Evolutionary conservation across 2,113 vertebrate species (phyloP), one percentile per base, ranked within the genome.

Genomic region (Phocoena phocoena): DNA sequence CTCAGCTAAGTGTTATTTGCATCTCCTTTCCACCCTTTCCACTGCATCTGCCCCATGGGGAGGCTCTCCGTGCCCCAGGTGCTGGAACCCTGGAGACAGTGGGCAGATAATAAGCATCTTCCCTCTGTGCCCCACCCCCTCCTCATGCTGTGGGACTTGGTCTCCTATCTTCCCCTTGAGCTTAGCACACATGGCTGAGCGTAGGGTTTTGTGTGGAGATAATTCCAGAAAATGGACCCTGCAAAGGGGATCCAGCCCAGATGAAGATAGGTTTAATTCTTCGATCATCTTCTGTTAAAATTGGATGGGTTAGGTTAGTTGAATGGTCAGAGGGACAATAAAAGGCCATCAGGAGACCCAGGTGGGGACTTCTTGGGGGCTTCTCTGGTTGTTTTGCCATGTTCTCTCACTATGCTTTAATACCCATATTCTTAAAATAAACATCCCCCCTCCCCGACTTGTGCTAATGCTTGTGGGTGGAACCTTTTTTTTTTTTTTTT

Each of bases 251-350:
- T n/a, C 15, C 11, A 47, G 11, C 18, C 38, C 21, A 85, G 58
- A 70, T 70, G 80, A 93, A 93, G 67, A 93, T 55, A 73, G 41
- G 11, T 62, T 79, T 85, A 38, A 81, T 93, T 74, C 17, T 87
- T 67, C 1, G 0, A 18, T 44, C 33, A 0, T 77, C 11, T 38
- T 73, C 14, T 38, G 47, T 90, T 96, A 73, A 90, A 82, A 87
- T 53, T 62, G 90, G 73, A 58, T 31, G 68, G 14, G 1, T 50
- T 58, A 58, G 33, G 33, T 23, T 80, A n/a, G 33, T 58, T 79
- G 76, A 55, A 55, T 36, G 50, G 33, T 79, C 50, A 70, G 44
- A 77, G 76, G 63, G n/a, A 93, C 41, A 62, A 41, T 58, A 70
- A 73, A 50, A 96, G 55, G 25, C 18, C 13, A 10, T 23, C 15